These are phyloP conservation scores for Prunella fulvescens DNA, from an alignment of 2,113 vertebrate species.

Conservation along the genomic window DNA sequence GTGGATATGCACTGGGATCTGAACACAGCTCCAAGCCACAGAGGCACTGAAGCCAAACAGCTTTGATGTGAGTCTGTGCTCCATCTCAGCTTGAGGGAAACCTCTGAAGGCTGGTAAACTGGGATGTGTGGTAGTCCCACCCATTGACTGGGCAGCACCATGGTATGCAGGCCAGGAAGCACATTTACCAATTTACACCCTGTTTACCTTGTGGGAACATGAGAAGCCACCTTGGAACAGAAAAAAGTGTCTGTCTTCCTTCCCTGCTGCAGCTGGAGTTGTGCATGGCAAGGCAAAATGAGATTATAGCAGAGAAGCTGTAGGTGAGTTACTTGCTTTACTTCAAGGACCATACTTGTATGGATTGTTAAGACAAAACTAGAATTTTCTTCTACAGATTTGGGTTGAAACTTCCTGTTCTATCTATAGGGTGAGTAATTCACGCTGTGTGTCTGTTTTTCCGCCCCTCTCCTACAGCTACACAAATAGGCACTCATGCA, in stretches of 20 bases:
- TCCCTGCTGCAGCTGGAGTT: not conserved
- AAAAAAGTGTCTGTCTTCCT: not conserved
- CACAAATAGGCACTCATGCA: constrained; percentile 6
- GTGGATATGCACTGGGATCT: not conserved
- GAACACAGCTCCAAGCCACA: not conserved
- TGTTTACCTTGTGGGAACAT: not conserved
- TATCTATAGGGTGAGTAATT: constrained; percentile 44
- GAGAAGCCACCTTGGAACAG: not conserved
- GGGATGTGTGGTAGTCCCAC: not conserved
- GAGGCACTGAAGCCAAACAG: not conserved
- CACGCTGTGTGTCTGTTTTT: not conserved
- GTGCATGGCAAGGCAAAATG: not conserved
- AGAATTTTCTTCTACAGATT: not conserved
- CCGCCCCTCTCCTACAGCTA: not conserved
- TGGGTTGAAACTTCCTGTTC: constrained; percentile 40
- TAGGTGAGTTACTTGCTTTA: not conserved
- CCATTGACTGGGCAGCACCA: not conserved
- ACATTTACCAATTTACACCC: not conserved
- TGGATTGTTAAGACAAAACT: not conserved
- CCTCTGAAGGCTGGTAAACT: not conserved
- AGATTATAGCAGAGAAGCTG: not conserved
- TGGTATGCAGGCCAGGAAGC: not conserved
- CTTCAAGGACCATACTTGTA: not conserved
- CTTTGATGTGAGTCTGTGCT: not conserved
- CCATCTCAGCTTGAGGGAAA: not conserved